phyloP scores from a whole-genome alignment of 2,113 vertebrate genomes.

The Limanda limanda region DNA sequence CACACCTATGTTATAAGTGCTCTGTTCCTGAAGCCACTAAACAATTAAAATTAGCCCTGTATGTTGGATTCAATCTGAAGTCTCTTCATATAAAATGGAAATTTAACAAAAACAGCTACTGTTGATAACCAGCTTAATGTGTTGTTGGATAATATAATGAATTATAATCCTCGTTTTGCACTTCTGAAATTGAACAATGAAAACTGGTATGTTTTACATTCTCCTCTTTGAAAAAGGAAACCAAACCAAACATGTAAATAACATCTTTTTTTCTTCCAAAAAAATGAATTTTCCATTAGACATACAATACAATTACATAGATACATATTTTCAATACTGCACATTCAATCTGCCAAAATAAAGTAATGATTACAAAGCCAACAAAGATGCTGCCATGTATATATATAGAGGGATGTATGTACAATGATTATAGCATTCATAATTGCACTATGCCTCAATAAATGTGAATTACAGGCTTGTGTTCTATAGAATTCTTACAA shows the following conservation, averaged over 20 bases:
- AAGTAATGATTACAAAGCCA: constrained; percentile 93
- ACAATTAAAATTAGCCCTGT: constrained; percentile 61
- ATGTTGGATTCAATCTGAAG: constrained; percentile 25
- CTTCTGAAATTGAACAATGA: constrained; percentile 86
- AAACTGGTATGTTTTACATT: constrained; percentile 88
- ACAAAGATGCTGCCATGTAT: constrained; percentile 89
- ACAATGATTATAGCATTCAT: constrained; percentile 93
- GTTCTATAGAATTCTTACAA: constrained; percentile 72
- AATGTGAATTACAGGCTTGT: constrained; percentile 89
- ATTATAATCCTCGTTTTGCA: constrained; percentile 78
- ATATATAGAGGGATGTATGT: constrained; percentile 87
- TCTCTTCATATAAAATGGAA: constrained; percentile 53
- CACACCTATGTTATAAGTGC: constrained; percentile 34
- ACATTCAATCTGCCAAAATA: constrained; percentile 95
- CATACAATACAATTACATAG: constrained; percentile 95
- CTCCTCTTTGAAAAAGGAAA: constrained; percentile 88
- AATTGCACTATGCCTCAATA: constrained; percentile 94
- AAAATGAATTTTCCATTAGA: constrained; percentile 92
- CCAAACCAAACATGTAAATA: constrained; percentile 83
- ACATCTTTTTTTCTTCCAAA: constrained; percentile 80
- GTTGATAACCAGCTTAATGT: constrained; percentile 59
- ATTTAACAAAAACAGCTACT: constrained; percentile 53
- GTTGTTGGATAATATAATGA: constrained; percentile 10
- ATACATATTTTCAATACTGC: constrained; percentile 94
- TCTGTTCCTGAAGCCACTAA: constrained; percentile 54